Base-by-base conservation (phyloP, 2,888 invertebrate genomes). In the Zaprionus bogoriensis region DNA sequence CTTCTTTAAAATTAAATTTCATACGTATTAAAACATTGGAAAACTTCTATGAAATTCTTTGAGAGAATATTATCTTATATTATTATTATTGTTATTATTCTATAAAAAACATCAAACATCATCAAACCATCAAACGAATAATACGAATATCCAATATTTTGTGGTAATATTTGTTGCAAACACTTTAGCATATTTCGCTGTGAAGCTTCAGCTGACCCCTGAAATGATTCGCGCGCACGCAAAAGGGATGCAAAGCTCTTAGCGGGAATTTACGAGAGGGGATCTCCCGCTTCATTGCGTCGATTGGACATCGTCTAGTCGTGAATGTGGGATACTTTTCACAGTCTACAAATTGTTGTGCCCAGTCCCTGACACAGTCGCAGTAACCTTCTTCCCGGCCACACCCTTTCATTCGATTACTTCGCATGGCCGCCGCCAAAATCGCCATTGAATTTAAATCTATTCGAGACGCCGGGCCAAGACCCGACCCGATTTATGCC, bases 401-500 rank as follows among this genome's bases (percentile, higher is more conserved):
- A 25, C 51, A 54, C 50, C 57, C 60, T 52, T 71, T 62, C 19
- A 59, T 57, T 59, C 67, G 71, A 75, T 64, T 71, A 59, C 30
- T 39, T 54, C 52, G 60, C 67, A 53, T 68, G 74, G 63, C 19
- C 23, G 53, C n/a, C 36, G 27, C 36, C 45, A 27, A 30, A 60
- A 45, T 27, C 39, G 55, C 44, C 72, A 57, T 76, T 74, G 65
- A 52, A 75, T 55, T 70, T 42, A 48, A 74, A 74, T 71, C 42
- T 58, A 38, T 64, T 36, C n/a, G 51, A 27, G 44, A 30, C 14
- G 38, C 48, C 38, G 23, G 27, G 50, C 19, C 14, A 23, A 51
- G 39, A 52, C 54, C 39, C 45, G 14, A 42, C 36, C 38, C 68
- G 82, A 87, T 81, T 85, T 87, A 85, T 85, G 87, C 78, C 63